Base-by-base conservation (phyloP, 2,113 vertebrate species). In the Lonchura striata region DNA sequence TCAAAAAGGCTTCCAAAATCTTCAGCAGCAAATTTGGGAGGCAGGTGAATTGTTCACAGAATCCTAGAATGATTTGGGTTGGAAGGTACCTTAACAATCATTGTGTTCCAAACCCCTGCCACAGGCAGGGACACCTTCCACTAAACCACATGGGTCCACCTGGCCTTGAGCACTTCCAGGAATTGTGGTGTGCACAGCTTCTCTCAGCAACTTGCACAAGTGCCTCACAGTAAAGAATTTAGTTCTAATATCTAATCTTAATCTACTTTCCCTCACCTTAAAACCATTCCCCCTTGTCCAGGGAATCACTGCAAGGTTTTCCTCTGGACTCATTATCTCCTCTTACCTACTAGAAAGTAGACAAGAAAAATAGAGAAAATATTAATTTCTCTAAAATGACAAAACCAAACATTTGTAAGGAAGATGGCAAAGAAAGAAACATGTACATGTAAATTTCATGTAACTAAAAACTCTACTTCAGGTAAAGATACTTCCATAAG, bases 401-500 rank as follows among this genome's bases (percentile, higher is more conserved):
- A 57, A 56, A 93, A 68, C 15, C 31, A 63, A 85, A 57, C 0
- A 5, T 49, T 53, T 44, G 6, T 35, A 56, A 88, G 47, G 47
- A 79, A 82, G 82, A 41, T 1, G 0, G 16, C 39, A 50, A 61
- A 47, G 49, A 86, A 64, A 71, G 21, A 42, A 87, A 41, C 2
- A 5, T 0, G 0, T n/a, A 50, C 8, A 8, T 47, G 63, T 50
- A 81, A 31, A 53, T 52, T 35, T 28, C 33, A 50, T 4, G 5
- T 81, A 87, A 92, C 49, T 52, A 57, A 82, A 90, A 95, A 60
- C 21, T 35, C 14, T 49, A 3, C 46, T 90, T 90, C 79, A 95
- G 61, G 74, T 93, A 90, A 82, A 87, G 84, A 57, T 37, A n/a
- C 44, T 94, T 93, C 15, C 46, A 19, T 69, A 57, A 71, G 11